A percentile compares a stretch with the other conserved stretches of the same genome.
Conservation (phyloP, 2,888 invertebrate species). For the Drosophila cracens region DNA sequence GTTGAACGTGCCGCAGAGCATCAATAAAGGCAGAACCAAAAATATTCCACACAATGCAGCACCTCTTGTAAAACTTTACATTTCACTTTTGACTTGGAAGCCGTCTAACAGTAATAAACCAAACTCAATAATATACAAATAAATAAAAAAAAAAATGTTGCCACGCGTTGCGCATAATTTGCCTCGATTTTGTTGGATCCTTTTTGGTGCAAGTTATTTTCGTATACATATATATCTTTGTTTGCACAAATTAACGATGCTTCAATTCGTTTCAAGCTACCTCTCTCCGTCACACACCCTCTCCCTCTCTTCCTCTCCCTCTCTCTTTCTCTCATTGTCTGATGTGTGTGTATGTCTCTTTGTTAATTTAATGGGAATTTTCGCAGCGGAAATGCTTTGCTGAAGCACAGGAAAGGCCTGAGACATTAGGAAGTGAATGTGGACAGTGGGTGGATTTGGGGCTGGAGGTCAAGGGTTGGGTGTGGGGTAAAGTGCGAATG, state of each 20-base stretch:
- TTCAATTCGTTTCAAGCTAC: constrained; percentile 46
- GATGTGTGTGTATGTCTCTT: constrained; percentile 24
- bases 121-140: neutral
- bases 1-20: neutral
- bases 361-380: constrained; percentile 76
- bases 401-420: constrained; percentile 38
- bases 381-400: constrained; percentile 72
- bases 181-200: constrained; percentile 32
- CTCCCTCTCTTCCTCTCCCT: constrained; percentile 8
- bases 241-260: constrained; percentile 78
- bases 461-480: neutral
- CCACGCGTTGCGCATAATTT: constrained; percentile 64
- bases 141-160: constrained; percentile 17
- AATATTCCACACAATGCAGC: constrained; percentile 33
- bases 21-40: neutral
- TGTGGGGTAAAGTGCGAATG: neutral
- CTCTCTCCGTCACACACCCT: constrained; percentile 23
- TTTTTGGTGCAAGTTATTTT: constrained; percentile 37
- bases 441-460: neutral
- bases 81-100: constrained; percentile 63
- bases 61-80: constrained; percentile 42
- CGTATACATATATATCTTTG: constrained; percentile 42
- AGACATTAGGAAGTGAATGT: constrained; percentile 25
- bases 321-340: neutral
- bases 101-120: constrained; percentile 9